Evolutionary conservation across 2,113 vertebrate genomes (phyloP), one percentile per base, ranked within the genome.

Genomic region (Neolamprologus sp.): DNA sequence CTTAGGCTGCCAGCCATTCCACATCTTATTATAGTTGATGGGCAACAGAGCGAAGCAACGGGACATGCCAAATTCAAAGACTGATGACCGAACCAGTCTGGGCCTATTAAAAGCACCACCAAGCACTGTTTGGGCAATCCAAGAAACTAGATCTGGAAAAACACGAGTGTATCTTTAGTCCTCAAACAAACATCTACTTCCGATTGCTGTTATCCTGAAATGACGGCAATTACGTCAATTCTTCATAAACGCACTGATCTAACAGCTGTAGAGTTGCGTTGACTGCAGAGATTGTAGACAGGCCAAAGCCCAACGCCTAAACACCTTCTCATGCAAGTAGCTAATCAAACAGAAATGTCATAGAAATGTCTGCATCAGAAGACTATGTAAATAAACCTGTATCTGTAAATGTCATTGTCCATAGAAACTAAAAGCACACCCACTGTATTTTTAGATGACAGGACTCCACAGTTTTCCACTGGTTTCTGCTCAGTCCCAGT

Each of bases 11-110:
- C 94, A 94, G 86, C 89, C 95, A 95, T 95, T 95, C 92, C 93
- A 87, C 8, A 40, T 93, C 94, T 96, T 95, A 95, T 97, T 96
- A 96, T 94, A 96, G 95, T 94, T 94, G 94, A 96, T 92, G 94
- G 90, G 92, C 87, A 87, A 92, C 31, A 57, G 85, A 84, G 60
- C 49, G 31, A 31, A 65, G 65, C 86, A 82, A 57, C 21, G 53
- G 82, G 88, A 71, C 82, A 92, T 92, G 94, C 92, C 93, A 94
- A 94, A 96, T 95, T 95, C 93, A 96, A 95, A 96, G 95, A 96
- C 95, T 94, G 94, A 95, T 94, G 93, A 92, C 93, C 85, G 71
- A 95, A 95, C 89, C 92, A 95, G 95, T 95, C 94, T 90, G 92
- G 19, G 81, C 88, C 95, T 96, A 96, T 95, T 96, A 96, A 96